A percentile compares a stretch with the other conserved stretches of the same genome.
These are phyloP conservation scores for Amphimallon solstitiale DNA, from an alignment of 2,888 invertebrate genomes.

Conservation along the genomic window DNA sequence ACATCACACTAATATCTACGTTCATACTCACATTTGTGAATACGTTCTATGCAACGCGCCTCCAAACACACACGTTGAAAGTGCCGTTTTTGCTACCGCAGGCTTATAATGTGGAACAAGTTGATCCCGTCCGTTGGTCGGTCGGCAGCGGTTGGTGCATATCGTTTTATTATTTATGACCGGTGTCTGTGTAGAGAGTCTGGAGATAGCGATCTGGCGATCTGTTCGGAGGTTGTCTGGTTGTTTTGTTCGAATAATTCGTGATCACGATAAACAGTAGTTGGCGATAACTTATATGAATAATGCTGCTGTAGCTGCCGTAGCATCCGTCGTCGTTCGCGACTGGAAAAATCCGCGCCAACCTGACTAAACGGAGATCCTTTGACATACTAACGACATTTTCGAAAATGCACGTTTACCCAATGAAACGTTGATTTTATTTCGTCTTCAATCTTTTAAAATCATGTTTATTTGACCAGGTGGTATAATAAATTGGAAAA, in stretches of 20 bases:
- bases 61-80: no score
- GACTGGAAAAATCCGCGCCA: conserved; percentile 4
- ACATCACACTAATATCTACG: no score
- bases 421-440: no score
- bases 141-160: conserved; percentile 38
- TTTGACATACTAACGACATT: no score
- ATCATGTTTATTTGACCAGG: no score
- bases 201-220: conserved; percentile 50
- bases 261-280: conserved; percentile 53
- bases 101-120: conserved; percentile 46
- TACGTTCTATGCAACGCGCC: no score
- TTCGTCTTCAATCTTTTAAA: no score
- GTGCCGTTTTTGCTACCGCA: conserved; percentile 43
- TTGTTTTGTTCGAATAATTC: conserved; percentile 53
- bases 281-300: conserved; percentile 51
- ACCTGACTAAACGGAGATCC: no score
- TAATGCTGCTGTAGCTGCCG: conserved; percentile 43
- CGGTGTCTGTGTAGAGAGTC: conserved; percentile 29
- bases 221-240: conserved; percentile 51
- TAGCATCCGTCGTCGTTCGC: background rate
- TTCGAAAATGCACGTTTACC: no score
- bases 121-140: conserved; percentile 29
- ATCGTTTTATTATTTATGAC: conserved; percentile 40
- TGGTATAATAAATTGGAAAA: no score
- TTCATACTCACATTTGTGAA: no score